These are phyloP conservation scores for Cephus pulcher DNA, from an alignment of 2,888 invertebrate genomes.

Conservation along the genomic window DNA sequence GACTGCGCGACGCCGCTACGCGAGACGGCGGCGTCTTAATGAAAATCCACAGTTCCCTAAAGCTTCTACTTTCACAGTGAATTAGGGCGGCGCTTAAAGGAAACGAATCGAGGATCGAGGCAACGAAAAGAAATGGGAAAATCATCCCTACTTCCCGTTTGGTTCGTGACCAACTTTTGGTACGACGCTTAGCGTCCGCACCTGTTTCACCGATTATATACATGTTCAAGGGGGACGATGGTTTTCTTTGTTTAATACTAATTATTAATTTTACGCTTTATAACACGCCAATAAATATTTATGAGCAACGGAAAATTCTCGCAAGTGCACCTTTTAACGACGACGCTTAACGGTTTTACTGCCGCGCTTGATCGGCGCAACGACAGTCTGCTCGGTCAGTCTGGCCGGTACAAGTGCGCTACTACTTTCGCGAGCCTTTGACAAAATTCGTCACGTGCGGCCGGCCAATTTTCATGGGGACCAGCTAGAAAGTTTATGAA, in stretches of 20 bases:
- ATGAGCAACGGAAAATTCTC: conserved; percentile 25
- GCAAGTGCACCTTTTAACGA: conserved; percentile 15
- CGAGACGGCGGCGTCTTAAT: background rate
- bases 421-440: background rate
- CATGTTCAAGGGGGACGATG: background rate
- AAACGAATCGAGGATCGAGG: background rate
- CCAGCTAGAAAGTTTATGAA: background rate
- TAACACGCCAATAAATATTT: conserved; percentile 22
- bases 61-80: conserved; percentile 5
- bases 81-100: background rate
- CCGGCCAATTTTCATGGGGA: background rate
- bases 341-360: conserved; percentile 13
- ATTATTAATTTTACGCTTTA: conserved; percentile 20
- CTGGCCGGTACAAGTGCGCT: background rate
- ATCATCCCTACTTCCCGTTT: conserved; percentile 5
- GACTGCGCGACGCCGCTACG: background rate
- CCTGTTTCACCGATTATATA: background rate
- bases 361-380: background rate
- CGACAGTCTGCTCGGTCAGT: background rate
- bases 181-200: background rate
- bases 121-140: background rate
- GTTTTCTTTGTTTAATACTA: background rate
- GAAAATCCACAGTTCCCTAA: conserved; percentile 1
- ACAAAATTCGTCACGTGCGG: background rate
- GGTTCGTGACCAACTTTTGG: background rate